Evolutionary conservation across 2,113 vertebrate genomes (phyloP).

Genomic region (Nothoprocta pentlandii): DNA sequence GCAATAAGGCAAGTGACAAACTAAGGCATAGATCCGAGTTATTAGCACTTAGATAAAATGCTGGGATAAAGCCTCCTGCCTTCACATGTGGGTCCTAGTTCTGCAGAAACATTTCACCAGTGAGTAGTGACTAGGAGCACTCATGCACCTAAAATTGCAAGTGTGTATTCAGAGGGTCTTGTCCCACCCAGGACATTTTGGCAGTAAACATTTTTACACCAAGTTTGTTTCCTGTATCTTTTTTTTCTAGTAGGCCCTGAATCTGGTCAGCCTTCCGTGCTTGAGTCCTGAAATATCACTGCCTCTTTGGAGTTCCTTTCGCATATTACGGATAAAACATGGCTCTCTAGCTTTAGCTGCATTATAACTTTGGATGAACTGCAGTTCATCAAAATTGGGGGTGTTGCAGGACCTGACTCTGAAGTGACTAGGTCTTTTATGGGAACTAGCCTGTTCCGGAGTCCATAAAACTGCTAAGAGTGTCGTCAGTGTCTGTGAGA

Average conservation of each 20-base stretch:
- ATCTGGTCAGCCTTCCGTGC: neutral
- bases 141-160: neutral
- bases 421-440: constrained; percentile 13
- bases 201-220: neutral
- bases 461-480: constrained; percentile 21
- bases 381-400: constrained; percentile 48
- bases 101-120: neutral
- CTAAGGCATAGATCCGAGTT: neutral
- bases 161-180: neutral
- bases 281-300: neutral
- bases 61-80: neutral
- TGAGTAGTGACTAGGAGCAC: neutral
- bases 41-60: neutral
- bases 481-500: neutral
- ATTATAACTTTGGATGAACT: constrained; percentile 14
- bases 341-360: constrained; percentile 1
- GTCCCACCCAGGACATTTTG: neutral
- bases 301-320: neutral
- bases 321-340: neutral
- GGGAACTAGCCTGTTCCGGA: neutral
- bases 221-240: neutral
- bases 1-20: neutral
- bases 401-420: neutral
- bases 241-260: neutral
- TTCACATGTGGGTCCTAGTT: neutral